A percentile compares a stretch with the other conserved stretches of the same genome.
phyloP scores from a whole-genome alignment of 2,113 vertebrate species.

The Aleadryas rufinucha region DNA sequence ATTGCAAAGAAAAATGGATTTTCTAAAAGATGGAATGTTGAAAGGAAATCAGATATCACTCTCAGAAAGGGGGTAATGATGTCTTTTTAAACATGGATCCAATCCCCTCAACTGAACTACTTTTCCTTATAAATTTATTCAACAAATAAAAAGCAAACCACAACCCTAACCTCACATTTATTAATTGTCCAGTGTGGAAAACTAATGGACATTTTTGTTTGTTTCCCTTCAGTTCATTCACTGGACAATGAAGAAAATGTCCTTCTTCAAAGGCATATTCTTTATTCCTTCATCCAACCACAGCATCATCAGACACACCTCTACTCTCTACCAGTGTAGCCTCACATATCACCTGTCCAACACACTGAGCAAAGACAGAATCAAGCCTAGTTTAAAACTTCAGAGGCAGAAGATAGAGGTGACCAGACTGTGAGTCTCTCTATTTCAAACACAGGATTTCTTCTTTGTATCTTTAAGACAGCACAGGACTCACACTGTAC shows the following conservation, averaged over 20 bases:
- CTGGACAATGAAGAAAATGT: background rate
- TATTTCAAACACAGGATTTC: background rate
- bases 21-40: background rate
- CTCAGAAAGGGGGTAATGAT: background rate
- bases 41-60: background rate
- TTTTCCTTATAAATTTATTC: background rate
- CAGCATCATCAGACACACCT: background rate
- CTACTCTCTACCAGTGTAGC: background rate
- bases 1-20: background rate
- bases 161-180: background rate
- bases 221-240: background rate
- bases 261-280: background rate
- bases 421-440: background rate
- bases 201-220: rapidly evolving
- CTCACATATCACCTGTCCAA: background rate
- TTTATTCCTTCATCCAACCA: background rate
- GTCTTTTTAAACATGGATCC: background rate
- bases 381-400: background rate
- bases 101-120: background rate
- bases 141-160: background rate
- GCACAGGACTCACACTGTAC: background rate
- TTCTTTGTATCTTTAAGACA: background rate
- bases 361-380: background rate
- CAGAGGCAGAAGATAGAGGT: background rate
- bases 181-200: background rate